Conservation (phyloP, 2,888 invertebrate genomes). For the Ellobium chinense region DNA sequence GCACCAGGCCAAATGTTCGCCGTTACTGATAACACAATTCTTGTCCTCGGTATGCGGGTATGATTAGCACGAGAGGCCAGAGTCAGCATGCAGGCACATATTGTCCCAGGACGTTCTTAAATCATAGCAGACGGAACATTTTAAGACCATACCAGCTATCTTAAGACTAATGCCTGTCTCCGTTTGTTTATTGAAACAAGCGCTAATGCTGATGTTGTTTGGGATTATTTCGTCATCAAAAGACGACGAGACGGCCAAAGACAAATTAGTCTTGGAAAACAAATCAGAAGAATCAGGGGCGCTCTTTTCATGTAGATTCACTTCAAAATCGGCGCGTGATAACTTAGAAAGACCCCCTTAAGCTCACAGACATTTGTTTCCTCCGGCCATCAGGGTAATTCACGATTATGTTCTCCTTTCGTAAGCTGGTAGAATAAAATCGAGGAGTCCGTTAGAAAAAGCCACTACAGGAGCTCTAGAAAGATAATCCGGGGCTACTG, state of each 20-base stretch:
- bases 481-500: no score
- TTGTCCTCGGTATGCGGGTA: conserved; percentile 3
- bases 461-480: no score
- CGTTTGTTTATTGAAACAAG: not conserved
- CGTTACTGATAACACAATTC: not conserved
- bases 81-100: conserved; percentile 14
- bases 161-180: not conserved
- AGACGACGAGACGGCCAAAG: not conserved
- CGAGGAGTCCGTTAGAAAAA: no score
- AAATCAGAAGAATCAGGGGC: not conserved
- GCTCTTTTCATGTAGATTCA: no score
- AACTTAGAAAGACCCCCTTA: no score
- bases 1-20: conserved; percentile 12
- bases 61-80: not conserved
- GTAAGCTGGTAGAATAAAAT: no score
- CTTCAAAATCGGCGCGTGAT: no score
- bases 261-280: not conserved
- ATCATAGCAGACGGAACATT: conserved; percentile 4
- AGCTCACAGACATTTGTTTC: no score
- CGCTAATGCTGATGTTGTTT: conserved; percentile 7
- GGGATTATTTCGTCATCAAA: conserved; percentile 1
- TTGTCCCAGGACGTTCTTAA: not conserved
- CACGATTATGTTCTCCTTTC: no score
- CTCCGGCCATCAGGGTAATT: no score
- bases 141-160: not conserved